A percentile compares a stretch with the other conserved stretches of the same genome.
These are phyloP conservation scores for Elachura formosa DNA, from an alignment of 2,113 vertebrate species.

Conservation along the genomic window DNA sequence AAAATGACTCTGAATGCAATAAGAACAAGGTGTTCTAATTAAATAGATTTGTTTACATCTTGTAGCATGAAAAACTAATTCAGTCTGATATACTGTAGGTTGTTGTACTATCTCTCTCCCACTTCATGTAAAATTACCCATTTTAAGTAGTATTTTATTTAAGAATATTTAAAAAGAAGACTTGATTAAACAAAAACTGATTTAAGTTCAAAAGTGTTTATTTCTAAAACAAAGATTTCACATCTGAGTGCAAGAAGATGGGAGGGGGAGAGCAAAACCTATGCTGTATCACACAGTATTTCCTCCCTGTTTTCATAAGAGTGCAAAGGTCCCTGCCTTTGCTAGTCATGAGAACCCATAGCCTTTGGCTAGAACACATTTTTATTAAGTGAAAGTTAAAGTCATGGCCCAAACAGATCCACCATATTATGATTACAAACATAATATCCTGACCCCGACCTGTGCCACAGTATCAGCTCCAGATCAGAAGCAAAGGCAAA, in stretches of 20 bases:
- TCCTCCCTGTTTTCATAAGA: neutral
- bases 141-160: slow-evolving; percentile 72
- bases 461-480: neutral
- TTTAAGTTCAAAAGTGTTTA: slow-evolving; percentile 40
- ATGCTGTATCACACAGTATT: neutral
- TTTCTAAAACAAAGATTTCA: slow-evolving; percentile 29
- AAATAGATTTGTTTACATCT: slow-evolving; percentile 81
- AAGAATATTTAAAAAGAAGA: slow-evolving; percentile 67
- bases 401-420: neutral
- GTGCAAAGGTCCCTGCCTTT: neutral
- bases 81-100: slow-evolving; percentile 72
- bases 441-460: neutral
- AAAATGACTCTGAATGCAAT: slow-evolving; percentile 64
- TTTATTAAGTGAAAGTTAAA: slow-evolving; percentile 59
- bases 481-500: neutral
- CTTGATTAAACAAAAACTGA: slow-evolving; percentile 69
- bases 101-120: slow-evolving; percentile 57
- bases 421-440: neutral
- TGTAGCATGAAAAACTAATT: slow-evolving; percentile 71
- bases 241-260: neutral
- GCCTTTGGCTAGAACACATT: slow-evolving; percentile 31
- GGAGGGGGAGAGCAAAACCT: neutral
- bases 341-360: slow-evolving; percentile 16
- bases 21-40: slow-evolving; percentile 82
- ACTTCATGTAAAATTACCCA: slow-evolving; percentile 61